Evolutionary conservation across 2,113 vertebrate species (phyloP), one percentile per base, ranked within the genome.

Genomic region (Mastomys coucha): DNA sequence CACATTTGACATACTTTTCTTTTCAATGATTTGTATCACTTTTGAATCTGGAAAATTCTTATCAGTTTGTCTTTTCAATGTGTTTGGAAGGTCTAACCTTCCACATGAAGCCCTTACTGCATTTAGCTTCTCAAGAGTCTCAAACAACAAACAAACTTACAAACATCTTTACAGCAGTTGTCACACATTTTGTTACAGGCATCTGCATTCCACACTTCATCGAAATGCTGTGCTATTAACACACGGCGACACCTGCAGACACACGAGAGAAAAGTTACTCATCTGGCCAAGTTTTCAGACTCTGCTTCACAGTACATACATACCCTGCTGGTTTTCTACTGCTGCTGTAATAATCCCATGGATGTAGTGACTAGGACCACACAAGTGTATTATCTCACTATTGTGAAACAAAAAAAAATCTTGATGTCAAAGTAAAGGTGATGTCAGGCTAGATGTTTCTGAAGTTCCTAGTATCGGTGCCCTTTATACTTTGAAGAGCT

Each of bases 181-280:
- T 99, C 99, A 97, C 99, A 99, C 99, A 99, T 99, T 97, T 98
- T 97, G 97, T 99, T 99, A 96, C 99, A 99, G 39, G 98, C 98
- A 36, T 99, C 98, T 56, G 99, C 98, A 33, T 99, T 99, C 99
- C 99, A 99, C 2, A 99, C 99, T 98, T 99, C 99, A 91, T 99
- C 99, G 92, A 99, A 99, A 97, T 99, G 99, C 69, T 98, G 98
- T 1, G 99, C 99, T 98, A 99, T 99, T 84, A 99, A 97, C 17
- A 99, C 99, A 6, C 99, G 99, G 17, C 99, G 99, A 96, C 99
- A 99, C 95, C 99, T 99, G 96, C 51, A 93, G 87, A 87, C n/a
- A 95, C 11, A 89, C 39, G 51, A 26, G 81, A 65, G 51, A 72
- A 2, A 94, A 33, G 78, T 92, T 45, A 94, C 24, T 70, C 78